Base-by-base conservation (phyloP, 2,113 vertebrate genomes). In the Gymnorhina tibicen region DNA sequence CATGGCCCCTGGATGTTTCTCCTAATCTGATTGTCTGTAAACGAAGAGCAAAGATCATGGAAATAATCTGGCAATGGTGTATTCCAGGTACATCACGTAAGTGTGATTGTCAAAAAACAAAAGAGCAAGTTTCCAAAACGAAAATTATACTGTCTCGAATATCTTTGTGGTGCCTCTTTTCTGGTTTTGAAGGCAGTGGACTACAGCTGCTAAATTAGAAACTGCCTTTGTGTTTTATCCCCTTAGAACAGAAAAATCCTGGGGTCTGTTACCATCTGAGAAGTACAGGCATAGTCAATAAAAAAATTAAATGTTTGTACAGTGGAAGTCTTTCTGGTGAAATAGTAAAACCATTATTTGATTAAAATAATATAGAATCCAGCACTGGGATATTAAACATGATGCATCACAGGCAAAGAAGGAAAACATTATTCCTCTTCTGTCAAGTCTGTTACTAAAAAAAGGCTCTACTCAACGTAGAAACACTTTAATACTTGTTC, bases 401-500 rank as follows among this genome's bases (percentile, higher is more conserved):
- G 27, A 32, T 69, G 55, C 62, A 90, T 74, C 75, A 85, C 84
- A 92, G 55, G 14, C 56, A 90, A 67, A 91, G 47, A 93, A 75
- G 41, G 67, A 93, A 96, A 93, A 85, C 42, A 80, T 53, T 86
- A 81, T 56, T 84, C 58, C 41, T 74, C n/a, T 52, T 93, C 49
- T 68, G 59, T 81, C 69, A 90, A 78, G 27, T 52, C 62, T 85
- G n/a, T 87, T 92, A 75, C 86, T 75, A 86, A 91, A 32, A 84
- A 80, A 91, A 95, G 47, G 70, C 27, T 72, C 47, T 39, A 30
- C 50, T 84, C 55, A 56, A 89, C 72, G n/a, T 42, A 80, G 66
- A 94, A 93, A 87, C 58, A 84, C 32, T 92, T 94, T 66, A 89
- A 49, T 68, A 82, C 42, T 91, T 88, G 41, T 68, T 92, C 69